phyloP scores from a whole-genome alignment of 2,797 vertebrate genomes.

The Lindbergichthys nudifrons region DNA sequence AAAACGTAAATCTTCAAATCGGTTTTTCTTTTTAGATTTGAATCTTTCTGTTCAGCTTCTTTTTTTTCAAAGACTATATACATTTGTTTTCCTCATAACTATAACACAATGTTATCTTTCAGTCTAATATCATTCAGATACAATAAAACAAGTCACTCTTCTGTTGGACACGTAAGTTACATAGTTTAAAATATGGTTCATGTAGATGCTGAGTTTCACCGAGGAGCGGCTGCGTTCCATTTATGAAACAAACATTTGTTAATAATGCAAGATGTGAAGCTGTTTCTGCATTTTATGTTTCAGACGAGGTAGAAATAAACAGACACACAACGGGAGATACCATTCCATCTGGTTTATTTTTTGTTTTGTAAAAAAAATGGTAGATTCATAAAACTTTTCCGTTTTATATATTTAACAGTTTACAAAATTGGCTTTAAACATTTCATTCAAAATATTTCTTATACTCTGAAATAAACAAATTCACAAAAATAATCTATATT shows the following conservation, averaged over 20 bases:
- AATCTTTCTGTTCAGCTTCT: not conserved
- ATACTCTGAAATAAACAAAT: constrained; percentile 95
- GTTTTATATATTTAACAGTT: constrained; percentile 88
- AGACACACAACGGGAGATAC: constrained; percentile 14
- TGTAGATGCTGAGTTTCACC: not conserved
- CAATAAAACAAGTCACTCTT: not conserved
- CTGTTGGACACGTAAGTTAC: not conserved
- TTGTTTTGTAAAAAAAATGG: constrained; percentile 84
- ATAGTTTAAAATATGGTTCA: no score
- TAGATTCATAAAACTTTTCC: constrained; percentile 89
- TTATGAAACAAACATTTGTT: not conserved
- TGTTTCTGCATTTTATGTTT: not conserved
- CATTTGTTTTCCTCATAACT: not conserved
- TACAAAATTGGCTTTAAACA: constrained; percentile 92
- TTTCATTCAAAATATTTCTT: constrained; percentile 91
- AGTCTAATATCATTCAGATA: not conserved
- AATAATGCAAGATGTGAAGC: not conserved
- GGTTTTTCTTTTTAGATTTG: not conserved
- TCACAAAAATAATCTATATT: constrained; percentile 96
- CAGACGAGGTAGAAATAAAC: not conserved
- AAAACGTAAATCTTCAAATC: not conserved
- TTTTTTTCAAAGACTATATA: no score
- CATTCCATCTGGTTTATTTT: constrained; percentile 67
- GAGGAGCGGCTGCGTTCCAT: not conserved
- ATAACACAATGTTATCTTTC: not conserved